Percentiles rank a stretch among this genome's conserved stretches.
Evolutionary conservation across 2,888 invertebrate genomes (phyloP).

Genomic region (Napeogenes sylphis): DNA sequence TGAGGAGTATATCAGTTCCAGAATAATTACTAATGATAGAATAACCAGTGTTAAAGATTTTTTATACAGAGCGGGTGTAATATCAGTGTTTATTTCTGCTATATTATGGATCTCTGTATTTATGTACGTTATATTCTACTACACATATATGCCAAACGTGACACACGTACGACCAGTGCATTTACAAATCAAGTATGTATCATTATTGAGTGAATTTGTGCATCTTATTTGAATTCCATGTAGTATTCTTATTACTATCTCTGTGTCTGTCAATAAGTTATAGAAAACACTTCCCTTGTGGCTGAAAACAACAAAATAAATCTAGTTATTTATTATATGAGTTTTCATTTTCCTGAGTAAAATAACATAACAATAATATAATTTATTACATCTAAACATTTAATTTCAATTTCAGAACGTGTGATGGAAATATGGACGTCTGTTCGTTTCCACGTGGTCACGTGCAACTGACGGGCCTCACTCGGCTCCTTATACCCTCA

Average conservation of each 20-base stretch:
- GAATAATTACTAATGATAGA: constrained; percentile 80
- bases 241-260: too few relatives aligned
- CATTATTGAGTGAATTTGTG: background rate
- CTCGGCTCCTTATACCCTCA: constrained; percentile 88
- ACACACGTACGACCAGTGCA: constrained; percentile 87
- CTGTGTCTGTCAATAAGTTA: too few relatives aligned
- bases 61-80: constrained; percentile 81
- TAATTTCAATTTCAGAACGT: constrained; percentile 75
- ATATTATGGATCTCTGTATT: constrained; percentile 93
- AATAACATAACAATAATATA: too few relatives aligned
- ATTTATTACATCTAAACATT: too few relatives aligned
- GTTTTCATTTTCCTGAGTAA: too few relatives aligned
- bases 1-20: constrained; percentile 78
- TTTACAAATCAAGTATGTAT: constrained; percentile 90
- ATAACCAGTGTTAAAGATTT: constrained; percentile 81
- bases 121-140: constrained; percentile 93
- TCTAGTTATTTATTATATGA: too few relatives aligned
- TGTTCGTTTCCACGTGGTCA: constrained; percentile 93
- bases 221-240: background rate
- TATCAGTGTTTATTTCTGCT: constrained; percentile 83
- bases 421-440: constrained; percentile 82
- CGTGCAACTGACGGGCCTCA: constrained; percentile 86
- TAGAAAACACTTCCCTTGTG: too few relatives aligned
- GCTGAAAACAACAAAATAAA: too few relatives aligned
- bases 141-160: constrained; percentile 93